Percentiles rank a stretch among this genome's conserved stretches.
phyloP scores from a whole-genome alignment of 2,797 vertebrate genomes.

The Rhabdophis nuchalis region DNA sequence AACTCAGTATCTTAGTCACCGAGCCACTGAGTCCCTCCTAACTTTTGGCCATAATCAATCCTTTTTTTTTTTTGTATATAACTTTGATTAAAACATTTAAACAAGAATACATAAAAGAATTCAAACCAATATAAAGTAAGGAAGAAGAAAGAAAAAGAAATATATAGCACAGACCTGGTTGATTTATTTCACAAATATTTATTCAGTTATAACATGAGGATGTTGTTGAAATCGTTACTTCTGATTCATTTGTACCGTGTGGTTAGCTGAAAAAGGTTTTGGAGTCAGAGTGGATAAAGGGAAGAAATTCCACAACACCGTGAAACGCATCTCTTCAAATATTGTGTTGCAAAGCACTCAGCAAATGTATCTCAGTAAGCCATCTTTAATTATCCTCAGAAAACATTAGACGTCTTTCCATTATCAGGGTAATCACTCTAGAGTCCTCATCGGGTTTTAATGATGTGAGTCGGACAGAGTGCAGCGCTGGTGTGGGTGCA shows the following conservation, averaged over 20 bases:
- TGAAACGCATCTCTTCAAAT: conserved; percentile 31
- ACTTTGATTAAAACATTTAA: neutral
- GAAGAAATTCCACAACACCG: conserved; percentile 21
- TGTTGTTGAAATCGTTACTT: neutral
- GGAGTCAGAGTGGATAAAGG: neutral
- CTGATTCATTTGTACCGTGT: conserved; percentile 30
- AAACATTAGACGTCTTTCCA: conserved; percentile 49
- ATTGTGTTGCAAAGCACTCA: conserved; percentile 35
- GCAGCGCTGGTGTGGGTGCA: conserved; percentile 35
- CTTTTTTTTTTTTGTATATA: neutral
- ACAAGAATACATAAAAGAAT: neutral
- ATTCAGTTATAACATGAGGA: neutral
- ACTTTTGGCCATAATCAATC: neutral
- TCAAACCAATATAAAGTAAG: neutral
- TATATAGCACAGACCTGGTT: neutral
- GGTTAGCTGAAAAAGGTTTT: neutral
- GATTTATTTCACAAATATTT: neutral
- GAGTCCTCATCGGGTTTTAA: conserved; percentile 48
- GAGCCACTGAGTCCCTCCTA: too few species aligned
- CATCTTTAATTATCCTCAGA: conserved; percentile 55
- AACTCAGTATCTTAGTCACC: too few species aligned
- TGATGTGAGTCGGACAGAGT: conserved; percentile 47
- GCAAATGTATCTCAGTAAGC: conserved; percentile 51
- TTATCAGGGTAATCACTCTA: conserved; percentile 41
- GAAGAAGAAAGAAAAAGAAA: neutral